phyloP scores from a whole-genome alignment of 2,113 vertebrate genomes.

The Gavia stellata region DNA sequence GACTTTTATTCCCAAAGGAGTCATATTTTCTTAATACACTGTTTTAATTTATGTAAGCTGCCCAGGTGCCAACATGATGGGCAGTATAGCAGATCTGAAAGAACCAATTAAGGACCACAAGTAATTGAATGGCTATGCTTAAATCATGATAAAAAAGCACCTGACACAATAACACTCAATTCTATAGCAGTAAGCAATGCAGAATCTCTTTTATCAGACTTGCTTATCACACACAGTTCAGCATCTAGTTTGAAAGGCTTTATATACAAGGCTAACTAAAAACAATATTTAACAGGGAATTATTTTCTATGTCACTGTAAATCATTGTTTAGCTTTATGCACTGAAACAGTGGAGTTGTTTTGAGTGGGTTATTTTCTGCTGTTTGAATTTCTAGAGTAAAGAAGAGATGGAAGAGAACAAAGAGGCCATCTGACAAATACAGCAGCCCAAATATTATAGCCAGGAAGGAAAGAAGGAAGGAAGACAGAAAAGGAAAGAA shows the following conservation, averaged over 20 bases:
- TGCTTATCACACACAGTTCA: conserved; percentile 41
- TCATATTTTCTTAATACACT: background rate
- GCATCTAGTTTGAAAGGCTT: conserved; percentile 43
- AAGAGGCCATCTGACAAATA: conserved; percentile 43
- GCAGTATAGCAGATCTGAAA: conserved; percentile 12
- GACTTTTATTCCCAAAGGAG: background rate
- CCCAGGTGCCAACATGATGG: conserved; percentile 3
- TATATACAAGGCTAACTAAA: conserved; percentile 43
- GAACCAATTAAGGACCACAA: conserved; percentile 26
- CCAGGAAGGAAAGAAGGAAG: background rate
- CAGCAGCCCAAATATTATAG: conserved; percentile 20
- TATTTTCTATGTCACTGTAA: conserved; percentile 53
- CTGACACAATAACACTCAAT: conserved; percentile 21
- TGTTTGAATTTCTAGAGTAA: conserved; percentile 10
- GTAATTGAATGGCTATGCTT: conserved; percentile 16
- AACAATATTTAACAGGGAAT: conserved; percentile 53
- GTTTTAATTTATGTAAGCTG: conserved; percentile 22
- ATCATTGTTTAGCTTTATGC: conserved; percentile 42
- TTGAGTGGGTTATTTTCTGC: background rate
- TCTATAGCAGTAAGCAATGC: background rate
- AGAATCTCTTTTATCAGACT: conserved; percentile 44
- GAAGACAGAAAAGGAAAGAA: background rate
- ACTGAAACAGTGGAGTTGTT: conserved; percentile 11
- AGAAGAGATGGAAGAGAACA: conserved; percentile 29
- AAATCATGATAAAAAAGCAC: conserved; percentile 20